Conservation (phyloP, 2,888 invertebrate genomes). For the Drosophila nigricruria region DNA sequence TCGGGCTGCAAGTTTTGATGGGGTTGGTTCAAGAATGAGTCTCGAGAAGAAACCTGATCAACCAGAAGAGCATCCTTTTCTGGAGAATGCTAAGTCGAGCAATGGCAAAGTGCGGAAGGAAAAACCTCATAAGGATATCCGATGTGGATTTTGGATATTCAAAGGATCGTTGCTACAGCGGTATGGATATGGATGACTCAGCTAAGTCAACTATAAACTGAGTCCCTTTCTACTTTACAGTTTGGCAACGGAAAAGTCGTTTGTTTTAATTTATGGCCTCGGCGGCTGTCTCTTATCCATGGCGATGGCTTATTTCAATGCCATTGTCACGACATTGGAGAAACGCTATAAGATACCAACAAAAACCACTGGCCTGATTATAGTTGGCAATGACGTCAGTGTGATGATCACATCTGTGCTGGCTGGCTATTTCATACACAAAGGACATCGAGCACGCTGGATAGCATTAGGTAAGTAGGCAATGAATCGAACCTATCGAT, state of each 20-base stretch:
- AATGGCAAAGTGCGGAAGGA: conserved; percentile 7
- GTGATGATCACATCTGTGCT: conserved; percentile 88
- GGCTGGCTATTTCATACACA: conserved; percentile 89
- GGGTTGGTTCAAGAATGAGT: conserved; percentile 23
- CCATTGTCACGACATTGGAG: conserved; percentile 90
- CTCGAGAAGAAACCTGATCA: conserved; percentile 23
- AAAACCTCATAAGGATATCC: conserved; percentile 47
- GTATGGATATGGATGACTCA: conserved; percentile 68
- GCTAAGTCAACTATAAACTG: background rate
- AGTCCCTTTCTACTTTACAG: conserved; percentile 49
- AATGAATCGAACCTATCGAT: too few species aligned
- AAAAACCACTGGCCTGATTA: conserved; percentile 89
- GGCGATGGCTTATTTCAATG: conserved; percentile 89
- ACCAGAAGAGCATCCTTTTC: conserved; percentile 39
- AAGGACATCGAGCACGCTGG: conserved; percentile 90
- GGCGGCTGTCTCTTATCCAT: conserved; percentile 89
- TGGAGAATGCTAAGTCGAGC: background rate
- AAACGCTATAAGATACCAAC: conserved; percentile 91
- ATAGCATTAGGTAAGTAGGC: conserved; percentile 86
- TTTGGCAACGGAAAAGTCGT: conserved; percentile 84
- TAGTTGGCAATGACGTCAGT: conserved; percentile 90
- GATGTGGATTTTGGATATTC: conserved; percentile 88
- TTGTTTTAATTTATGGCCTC: conserved; percentile 88
- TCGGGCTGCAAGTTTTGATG: conserved; percentile 8
- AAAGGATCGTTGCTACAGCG: conserved; percentile 87